Conservation (phyloP, 2,113 vertebrate genomes). For the Cebus imitator region DNA sequence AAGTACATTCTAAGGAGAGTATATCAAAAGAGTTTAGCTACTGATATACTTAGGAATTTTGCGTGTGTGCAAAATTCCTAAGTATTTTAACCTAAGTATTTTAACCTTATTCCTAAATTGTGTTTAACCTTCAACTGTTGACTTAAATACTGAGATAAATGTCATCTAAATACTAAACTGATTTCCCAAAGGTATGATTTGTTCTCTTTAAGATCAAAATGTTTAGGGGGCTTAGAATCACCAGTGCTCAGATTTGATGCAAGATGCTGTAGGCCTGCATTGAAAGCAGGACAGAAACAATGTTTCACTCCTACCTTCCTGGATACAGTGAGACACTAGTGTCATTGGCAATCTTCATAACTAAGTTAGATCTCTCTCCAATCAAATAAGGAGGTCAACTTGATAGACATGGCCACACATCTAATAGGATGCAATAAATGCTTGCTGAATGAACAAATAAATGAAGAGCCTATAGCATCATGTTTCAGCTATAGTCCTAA, state of each 20-base stretch:
- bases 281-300: neutral
- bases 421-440: neutral
- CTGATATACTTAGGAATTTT: neutral
- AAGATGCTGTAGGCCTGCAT: neutral
- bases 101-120: neutral
- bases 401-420: neutral
- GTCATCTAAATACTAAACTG: neutral
- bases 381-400: constrained; percentile 20
- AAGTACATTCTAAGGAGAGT: neutral
- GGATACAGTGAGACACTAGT: neutral
- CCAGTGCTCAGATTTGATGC: neutral
- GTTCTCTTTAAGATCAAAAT: neutral
- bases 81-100: too few relatives aligned
- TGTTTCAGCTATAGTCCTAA: neutral
- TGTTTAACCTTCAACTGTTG: neutral
- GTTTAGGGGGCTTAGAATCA: neutral
- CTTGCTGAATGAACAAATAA: neutral
- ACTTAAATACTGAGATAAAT: neutral
- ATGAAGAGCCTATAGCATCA: neutral
- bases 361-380: constrained; percentile 36
- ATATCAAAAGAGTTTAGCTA: neutral
- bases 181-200: neutral
- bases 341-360: neutral
- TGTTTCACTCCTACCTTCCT: neutral
- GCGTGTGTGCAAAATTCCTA: neutral